Evolutionary conservation across 2,888 invertebrate species (phyloP).

Genomic region (Slavum lentiscoides): DNA sequence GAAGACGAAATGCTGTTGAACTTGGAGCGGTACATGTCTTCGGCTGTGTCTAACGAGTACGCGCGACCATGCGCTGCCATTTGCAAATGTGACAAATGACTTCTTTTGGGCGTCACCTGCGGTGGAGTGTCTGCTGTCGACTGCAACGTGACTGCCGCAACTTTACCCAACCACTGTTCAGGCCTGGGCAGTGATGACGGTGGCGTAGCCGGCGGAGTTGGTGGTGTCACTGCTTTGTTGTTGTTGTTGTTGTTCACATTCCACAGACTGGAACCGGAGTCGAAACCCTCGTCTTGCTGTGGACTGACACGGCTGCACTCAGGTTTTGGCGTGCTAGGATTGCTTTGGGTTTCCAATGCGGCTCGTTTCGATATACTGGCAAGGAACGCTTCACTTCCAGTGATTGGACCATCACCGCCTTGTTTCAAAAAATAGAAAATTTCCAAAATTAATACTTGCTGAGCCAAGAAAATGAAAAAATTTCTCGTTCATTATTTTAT

Average conservation of each 20-base stretch:
- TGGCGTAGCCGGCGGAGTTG: slow-evolving; percentile 58
- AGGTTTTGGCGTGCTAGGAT: slow-evolving; percentile 43
- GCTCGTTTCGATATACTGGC: slow-evolving; percentile 52
- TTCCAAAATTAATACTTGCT: too few relatives aligned
- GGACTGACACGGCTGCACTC: slow-evolving; percentile 29
- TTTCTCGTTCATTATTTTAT: too few relatives aligned
- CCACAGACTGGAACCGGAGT: slow-evolving; percentile 59
- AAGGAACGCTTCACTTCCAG: slow-evolving; percentile 55
- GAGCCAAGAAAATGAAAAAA: too few relatives aligned
- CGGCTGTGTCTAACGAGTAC: slow-evolving; percentile 64
- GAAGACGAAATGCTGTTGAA: slow-evolving; percentile 13
- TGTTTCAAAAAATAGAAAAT: background rate
- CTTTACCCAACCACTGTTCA: slow-evolving; percentile 80
- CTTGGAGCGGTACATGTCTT: slow-evolving; percentile 57
- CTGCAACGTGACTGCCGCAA: slow-evolving; percentile 66
- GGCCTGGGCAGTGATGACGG: slow-evolving; percentile 68
- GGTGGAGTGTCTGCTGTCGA: slow-evolving; percentile 58
- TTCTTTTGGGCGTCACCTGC: slow-evolving; percentile 61
- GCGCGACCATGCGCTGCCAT: slow-evolving; percentile 61
- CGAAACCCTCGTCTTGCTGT: slow-evolving; percentile 46
- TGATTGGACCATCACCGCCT: slow-evolving; percentile 28
- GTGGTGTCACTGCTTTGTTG: slow-evolving; percentile 56
- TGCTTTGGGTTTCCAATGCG: slow-evolving; percentile 20
- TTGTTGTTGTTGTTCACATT: slow-evolving; percentile 52
- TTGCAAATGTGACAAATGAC: slow-evolving; percentile 59